A percentile compares a stretch with the other conserved stretches of the same genome.
Evolutionary conservation across 2,888 invertebrate genomes (phyloP).

Genomic region (Stomorhina lunata): DNA sequence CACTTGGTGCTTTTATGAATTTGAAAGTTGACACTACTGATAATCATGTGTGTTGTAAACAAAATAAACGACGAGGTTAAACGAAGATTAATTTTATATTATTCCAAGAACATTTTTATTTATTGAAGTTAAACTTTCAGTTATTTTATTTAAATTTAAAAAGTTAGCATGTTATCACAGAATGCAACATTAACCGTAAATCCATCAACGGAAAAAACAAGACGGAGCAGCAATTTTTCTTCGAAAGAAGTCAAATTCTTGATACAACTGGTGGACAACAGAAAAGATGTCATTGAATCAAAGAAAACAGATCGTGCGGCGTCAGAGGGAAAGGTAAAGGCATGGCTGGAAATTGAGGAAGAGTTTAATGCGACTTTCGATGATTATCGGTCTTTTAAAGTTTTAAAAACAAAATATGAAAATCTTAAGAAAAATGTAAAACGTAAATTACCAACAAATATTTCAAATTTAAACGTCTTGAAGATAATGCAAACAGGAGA

Average conservation of each 20-base stretch:
- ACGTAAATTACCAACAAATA: slow-evolving; percentile 19
- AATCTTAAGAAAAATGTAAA: slow-evolving; percentile 43
- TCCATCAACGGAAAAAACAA: slow-evolving; percentile 25
- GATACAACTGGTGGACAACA: slow-evolving; percentile 33
- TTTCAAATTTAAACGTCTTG: slow-evolving; percentile 17
- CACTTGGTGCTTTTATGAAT: too few relatives aligned
- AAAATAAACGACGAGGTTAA: slow-evolving; percentile 36
- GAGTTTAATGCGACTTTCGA: slow-evolving; percentile 48
- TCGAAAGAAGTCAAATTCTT: slow-evolving; percentile 42
- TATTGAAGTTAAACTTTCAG: slow-evolving; percentile 29
- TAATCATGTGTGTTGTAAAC: background rate
- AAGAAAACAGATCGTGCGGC: slow-evolving; percentile 42
- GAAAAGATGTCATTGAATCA: slow-evolving; percentile 40
- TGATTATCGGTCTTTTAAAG: slow-evolving; percentile 36
- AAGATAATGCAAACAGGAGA: slow-evolving; percentile 38
- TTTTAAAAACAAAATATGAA: slow-evolving; percentile 51
- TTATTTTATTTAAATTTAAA: slow-evolving; percentile 36
- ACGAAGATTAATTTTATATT: slow-evolving; percentile 36
- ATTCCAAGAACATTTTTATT: background rate
- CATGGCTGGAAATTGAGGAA: slow-evolving; percentile 50
- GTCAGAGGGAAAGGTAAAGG: slow-evolving; percentile 47
- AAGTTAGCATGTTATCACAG: background rate
- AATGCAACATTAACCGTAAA: background rate
- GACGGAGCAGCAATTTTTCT: slow-evolving; percentile 48
- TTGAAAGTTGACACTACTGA: background rate